These are phyloP conservation scores for Clytia hemisphaerica DNA, from an alignment of 30 jellyfish, hydroid and myxozoan genomes.

Conservation along the genomic window DNA sequence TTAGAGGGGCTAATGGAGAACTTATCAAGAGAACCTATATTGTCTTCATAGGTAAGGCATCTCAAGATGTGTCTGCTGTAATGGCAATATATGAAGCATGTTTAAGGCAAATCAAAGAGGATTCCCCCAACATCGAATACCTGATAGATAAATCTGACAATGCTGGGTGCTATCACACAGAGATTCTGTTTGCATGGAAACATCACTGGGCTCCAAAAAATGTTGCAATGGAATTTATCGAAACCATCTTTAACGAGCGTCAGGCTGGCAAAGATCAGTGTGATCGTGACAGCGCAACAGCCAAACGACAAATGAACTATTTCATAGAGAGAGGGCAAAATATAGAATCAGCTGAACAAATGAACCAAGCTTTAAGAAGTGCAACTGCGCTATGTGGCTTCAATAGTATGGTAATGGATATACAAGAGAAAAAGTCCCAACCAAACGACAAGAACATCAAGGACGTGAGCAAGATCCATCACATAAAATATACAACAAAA, in stretches of 20 bases:
- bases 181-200: neutral
- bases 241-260: neutral
- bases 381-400: neutral
- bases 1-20: neutral
- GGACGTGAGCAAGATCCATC: neutral
- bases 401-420: neutral
- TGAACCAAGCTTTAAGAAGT: neutral
- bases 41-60: neutral
- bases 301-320: slow-evolving; percentile 1
- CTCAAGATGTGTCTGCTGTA: neutral
- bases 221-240: too few species aligned
- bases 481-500: neutral
- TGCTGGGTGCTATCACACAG: neutral
- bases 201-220: too few species aligned
- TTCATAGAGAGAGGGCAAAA: neutral
- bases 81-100: neutral
- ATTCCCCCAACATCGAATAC: neutral
- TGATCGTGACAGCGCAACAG: neutral
- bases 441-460: neutral
- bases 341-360: neutral
- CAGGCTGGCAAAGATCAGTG: neutral
- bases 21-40: neutral
- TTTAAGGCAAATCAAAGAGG: neutral
- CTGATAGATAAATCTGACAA: neutral
- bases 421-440: neutral